phyloP scores from a whole-genome alignment of 1,140 invertebrate genomes.

The Meloidogyne exigua region DNA sequence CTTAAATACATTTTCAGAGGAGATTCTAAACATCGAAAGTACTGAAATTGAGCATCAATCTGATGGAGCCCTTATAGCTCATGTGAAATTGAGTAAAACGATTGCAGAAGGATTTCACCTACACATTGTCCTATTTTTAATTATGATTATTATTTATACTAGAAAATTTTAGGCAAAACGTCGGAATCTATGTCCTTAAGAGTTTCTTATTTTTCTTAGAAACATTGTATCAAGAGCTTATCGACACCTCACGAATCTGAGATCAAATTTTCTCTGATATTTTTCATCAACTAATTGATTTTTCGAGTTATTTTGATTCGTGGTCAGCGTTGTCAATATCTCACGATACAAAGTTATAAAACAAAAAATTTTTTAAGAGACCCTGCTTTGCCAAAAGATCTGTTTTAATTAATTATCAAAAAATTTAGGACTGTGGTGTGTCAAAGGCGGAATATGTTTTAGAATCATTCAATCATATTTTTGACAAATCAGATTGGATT shows the following conservation, averaged over 20 bases:
- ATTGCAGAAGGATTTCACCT: conserved; percentile 1
- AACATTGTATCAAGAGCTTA: too few relatives aligned
- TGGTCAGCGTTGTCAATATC: too few relatives aligned
- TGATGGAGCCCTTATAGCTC: neutral
- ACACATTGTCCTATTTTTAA: neutral
- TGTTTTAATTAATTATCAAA: neutral
- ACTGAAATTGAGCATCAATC: neutral
- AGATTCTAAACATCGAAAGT: neutral
- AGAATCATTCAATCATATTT: neutral
- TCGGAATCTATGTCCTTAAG: too few relatives aligned
- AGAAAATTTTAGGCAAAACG: too few relatives aligned
- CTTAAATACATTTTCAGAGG: neutral
- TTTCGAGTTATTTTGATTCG: too few relatives aligned
- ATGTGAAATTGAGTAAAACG: neutral
- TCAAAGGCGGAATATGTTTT: neutral
- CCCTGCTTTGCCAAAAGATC: too few relatives aligned
- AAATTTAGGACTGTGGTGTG: neutral
- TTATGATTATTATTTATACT: neutral
- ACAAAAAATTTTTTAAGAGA: too few relatives aligned
- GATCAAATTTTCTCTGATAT: too few relatives aligned
- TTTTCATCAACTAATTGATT: too few relatives aligned
- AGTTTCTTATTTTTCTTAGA: too few relatives aligned
- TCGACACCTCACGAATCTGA: too few relatives aligned
- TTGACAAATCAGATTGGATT: neutral
- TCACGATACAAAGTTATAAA: too few relatives aligned